Base-by-base conservation (phyloP, 1,140 invertebrate genomes). In the Sitobion miscanthi region DNA sequence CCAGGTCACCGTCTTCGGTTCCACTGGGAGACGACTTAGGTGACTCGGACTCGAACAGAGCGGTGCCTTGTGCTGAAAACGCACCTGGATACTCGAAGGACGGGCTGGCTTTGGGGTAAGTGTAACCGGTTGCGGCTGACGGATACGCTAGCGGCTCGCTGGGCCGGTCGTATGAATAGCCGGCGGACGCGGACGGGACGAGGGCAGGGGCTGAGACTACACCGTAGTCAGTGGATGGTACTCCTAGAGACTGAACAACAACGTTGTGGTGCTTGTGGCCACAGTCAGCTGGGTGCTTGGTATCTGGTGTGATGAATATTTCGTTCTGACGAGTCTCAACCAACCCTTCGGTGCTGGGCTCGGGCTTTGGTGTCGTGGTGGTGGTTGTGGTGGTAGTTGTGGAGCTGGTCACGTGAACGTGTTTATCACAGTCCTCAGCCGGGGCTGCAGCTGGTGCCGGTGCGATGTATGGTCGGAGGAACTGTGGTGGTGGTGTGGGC, bases 291-390 rank as follows among this genome's bases (percentile, higher is more conserved):
- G 38, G 49, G 14, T 38, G 35, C 21, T 42, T 47, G 62, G 82
- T 0, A 1, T 42, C 82, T 9, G 91, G 91, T 0, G n/a, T 0
- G 23, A 93, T 52, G 8, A 42, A 49, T 25, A 93, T 83, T n/a
- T 93, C 91, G 47, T 93, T 85, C 35, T 93, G 91, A 5, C 91
- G 45, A 52, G 91, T 93, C 35, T 93, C 91, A 21, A 93, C 49
- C 25, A 93, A 1, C 0, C 42, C 1, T 21, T 91, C 90, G 57
- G 89, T 45, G 35, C 23, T 38, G 6, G 91, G 86, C 2, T 88
- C 52, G 9, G 88, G 49, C 45, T 82, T n/a, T 35, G n/a, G 69
- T 35, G 86, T 49, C 0, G 86, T 49, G 0, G 88, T n/a, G 23
- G 57, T 38, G 38, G 89, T 35, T 8, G 90, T 82, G 0, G 89